A percentile compares a stretch with the other conserved stretches of the same genome.
These are phyloP conservation scores for Irena cyanogastra DNA, from an alignment of 2,113 vertebrate species.

Conservation along the genomic window DNA sequence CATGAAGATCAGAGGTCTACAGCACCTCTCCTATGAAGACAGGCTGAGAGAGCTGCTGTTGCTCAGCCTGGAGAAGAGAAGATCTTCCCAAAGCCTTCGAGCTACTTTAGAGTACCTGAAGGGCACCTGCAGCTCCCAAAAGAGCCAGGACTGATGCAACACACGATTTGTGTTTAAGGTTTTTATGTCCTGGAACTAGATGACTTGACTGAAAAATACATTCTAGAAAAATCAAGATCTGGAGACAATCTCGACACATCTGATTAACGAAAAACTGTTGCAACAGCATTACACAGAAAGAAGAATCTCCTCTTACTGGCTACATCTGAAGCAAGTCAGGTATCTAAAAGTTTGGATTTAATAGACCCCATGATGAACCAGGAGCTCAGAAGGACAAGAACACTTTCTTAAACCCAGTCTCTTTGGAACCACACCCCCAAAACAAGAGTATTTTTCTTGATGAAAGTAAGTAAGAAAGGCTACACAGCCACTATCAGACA, in stretches of 20 bases:
- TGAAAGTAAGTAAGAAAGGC: background rate
- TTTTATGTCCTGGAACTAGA: background rate
- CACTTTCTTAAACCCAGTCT: background rate
- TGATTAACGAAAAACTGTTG: background rate
- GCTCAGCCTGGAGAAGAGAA: background rate
- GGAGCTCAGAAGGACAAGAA: background rate
- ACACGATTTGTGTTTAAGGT: background rate
- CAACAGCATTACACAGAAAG: background rate
- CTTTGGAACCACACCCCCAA: background rate
- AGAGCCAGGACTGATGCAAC: rapidly evolving
- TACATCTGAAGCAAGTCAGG: background rate
- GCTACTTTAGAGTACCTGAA: background rate
- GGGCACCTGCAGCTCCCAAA: background rate
- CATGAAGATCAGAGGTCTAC: background rate
- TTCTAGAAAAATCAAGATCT: background rate
- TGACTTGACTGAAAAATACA: background rate
- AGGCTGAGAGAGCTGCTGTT: background rate
- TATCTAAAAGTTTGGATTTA: background rate
- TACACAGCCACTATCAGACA: background rate
- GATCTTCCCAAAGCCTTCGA: background rate
- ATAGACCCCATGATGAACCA: background rate
- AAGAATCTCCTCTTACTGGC: background rate
- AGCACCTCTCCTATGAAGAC: background rate
- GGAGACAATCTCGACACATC: background rate
- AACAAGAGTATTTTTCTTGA: background rate